Evolutionary conservation across 2,888 invertebrate genomes (phyloP), one percentile per base, ranked within the genome.

Genomic region (Idaea straminata): DNA sequence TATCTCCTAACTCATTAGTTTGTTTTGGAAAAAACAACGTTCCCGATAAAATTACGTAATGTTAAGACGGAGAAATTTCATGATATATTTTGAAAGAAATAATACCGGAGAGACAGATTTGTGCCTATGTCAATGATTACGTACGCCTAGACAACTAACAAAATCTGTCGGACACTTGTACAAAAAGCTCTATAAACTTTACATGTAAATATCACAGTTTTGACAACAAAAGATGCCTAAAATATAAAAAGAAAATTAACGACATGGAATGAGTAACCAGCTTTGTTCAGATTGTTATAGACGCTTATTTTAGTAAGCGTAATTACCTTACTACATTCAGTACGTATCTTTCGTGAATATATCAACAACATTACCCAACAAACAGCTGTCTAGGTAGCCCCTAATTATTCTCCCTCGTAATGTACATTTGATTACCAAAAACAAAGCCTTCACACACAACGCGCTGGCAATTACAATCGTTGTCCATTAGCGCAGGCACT

Each of bases 401-500:
- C 13, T 47, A 47, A 47, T 47, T 47, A 47, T 47, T 47, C 47
- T 47, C 47, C 4, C 47, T 47, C 47, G 47, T 47, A 47, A 47
- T 47, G 47, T 47, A 47, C 10, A 47, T 47, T 47, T 47, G 47
- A 47, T 47, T 47, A 47, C 47, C 47, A 47, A 47, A 47, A 47
- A 47, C 47, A 47, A 47, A 47, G 47, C 47, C 47, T 47, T 47
- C 47, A 10, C 47, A 47, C 47, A 47, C 47, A 47, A 47, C 47
- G 10, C 47, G 47, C 47, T 47, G 13, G 47, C 47, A 47, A 47
- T 47, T 69, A 68, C 62, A 59, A 47, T 47, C 10, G 47, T 47
- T 47, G 47, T 47, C 47, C 47, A 47, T 47, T 47, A 47, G 47
- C 47, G 47, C 47, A 4, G 47, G 47, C 47, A 47, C 47, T 47